Base-by-base conservation (phyloP, 2,113 vertebrate genomes). In the Ptyas mucosa region DNA sequence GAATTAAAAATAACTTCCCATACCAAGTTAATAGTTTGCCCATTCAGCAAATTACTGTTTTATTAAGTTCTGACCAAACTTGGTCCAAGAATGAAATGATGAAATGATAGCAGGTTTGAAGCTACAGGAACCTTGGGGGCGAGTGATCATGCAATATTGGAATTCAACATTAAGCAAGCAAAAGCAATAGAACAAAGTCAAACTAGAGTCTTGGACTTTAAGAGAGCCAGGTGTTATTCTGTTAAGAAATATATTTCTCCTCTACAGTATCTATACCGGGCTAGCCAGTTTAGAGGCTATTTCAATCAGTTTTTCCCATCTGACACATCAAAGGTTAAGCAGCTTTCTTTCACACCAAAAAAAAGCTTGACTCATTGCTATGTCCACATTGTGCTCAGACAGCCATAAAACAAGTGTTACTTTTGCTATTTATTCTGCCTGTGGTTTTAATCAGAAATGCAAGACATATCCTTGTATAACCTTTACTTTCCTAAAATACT, bases 261-360 rank as follows among this genome's bases (percentile, higher is more conserved):
- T 43, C 21, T 89, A 81, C 18, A 81, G 8, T 89, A 93, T 86
- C 89, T 64, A 81, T 5, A 89, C 51, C 49, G 57, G 57, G 81
- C 12, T 64, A 94, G 51, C 34, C 89, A 51, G 46, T 64, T 39
- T 91, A 75, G 90, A 85, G 12, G 1, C 81, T 21, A 87, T 26
- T 95, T 94, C 96, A 92, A 95, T 93, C 88, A 94, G 91, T 94
- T 95, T 46, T 93, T 51, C 89, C 94, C 90, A 91, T 90, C 90
- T 96, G 96, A 96, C 91, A 96, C 94, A 94, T 95, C 90, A 91
- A 91, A 91, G 96, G 94, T 95, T 95, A 94, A 92, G 95, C 69
- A 92, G 88, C 93, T 92, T 95, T 96, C 93, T 93, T 92, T 92
- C 87, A 94, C 96, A 96, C 85, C 95, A 93, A 95, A 96, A 96